phyloP scores from a whole-genome alignment of 2,888 invertebrate genomes.

The Eutolmus rufibarbis region DNA sequence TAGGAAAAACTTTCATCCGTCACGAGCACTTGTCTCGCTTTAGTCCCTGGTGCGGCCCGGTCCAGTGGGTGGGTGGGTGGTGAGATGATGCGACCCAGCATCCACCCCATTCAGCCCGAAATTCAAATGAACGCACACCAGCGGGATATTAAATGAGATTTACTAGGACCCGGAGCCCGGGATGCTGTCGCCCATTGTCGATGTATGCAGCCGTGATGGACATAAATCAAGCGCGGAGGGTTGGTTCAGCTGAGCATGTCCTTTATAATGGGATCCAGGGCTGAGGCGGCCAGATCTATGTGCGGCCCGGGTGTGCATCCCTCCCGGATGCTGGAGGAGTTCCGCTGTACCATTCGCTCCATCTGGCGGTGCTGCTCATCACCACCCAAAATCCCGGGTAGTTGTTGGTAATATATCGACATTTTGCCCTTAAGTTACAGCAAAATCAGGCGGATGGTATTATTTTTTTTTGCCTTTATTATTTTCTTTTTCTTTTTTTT shows the following conservation, averaged over 20 bases:
- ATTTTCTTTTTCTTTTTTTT: conserved; percentile 9
- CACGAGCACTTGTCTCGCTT: conserved; percentile 26
- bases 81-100: background rate
- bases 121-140: conserved; percentile 34
- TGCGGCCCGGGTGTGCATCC: background rate
- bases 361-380: background rate
- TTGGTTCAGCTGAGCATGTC: conserved; percentile 37
- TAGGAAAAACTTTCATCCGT: conserved; percentile 17
- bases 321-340: background rate
- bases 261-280: conserved; percentile 24
- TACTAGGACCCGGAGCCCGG: conserved; percentile 8
- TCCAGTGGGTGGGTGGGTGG: conserved; percentile 2
- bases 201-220: conserved; percentile 1
- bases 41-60: background rate
- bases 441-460: background rate
- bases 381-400: conserved; percentile 32
- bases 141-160: conserved; percentile 35
- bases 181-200: background rate
- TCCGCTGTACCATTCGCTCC: background rate
- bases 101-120: conserved; percentile 1
- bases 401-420: conserved; percentile 34
- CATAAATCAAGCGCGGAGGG: conserved; percentile 38
- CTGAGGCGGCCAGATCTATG: background rate
- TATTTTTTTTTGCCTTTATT: background rate
- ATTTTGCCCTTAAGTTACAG: conserved; percentile 34